Evolutionary conservation across 2,113 vertebrate species (phyloP).

Genomic region (Platycercus adscitus): DNA sequence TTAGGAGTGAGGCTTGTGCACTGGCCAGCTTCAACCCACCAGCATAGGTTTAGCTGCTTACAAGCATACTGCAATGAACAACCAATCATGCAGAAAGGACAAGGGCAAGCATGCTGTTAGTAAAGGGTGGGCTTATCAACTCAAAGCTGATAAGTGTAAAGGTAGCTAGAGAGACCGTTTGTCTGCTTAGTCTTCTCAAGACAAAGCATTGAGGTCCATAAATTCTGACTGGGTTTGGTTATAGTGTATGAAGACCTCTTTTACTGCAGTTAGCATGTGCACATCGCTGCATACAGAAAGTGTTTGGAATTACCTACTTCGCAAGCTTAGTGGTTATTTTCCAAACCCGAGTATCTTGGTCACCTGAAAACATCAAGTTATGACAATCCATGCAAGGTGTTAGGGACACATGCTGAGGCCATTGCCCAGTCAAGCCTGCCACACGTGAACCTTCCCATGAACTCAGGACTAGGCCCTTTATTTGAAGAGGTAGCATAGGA

Average conservation of each 20-base stretch:
- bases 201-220: neutral
- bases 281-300: neutral
- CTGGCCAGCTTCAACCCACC: neutral
- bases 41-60: neutral
- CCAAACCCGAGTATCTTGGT: neutral
- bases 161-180: neutral
- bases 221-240: neutral
- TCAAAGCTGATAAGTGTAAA: neutral
- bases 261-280: neutral
- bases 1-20: neutral
- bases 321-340: neutral
- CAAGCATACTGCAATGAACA: neutral
- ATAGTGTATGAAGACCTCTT: neutral
- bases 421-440: neutral
- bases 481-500: neutral
- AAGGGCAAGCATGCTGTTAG: neutral
- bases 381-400: neutral
- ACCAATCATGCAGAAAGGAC: neutral
- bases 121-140: neutral
- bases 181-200: neutral
- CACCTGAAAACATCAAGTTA: neutral
- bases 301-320: neutral
- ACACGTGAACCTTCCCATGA: fast-evolving
- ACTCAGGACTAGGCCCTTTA: neutral
- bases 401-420: neutral